Percentiles rank a stretch among this genome's conserved stretches.
Evolutionary conservation across 2,888 invertebrate genomes (phyloP).

Genomic region (Leptinotarsa juncta): DNA sequence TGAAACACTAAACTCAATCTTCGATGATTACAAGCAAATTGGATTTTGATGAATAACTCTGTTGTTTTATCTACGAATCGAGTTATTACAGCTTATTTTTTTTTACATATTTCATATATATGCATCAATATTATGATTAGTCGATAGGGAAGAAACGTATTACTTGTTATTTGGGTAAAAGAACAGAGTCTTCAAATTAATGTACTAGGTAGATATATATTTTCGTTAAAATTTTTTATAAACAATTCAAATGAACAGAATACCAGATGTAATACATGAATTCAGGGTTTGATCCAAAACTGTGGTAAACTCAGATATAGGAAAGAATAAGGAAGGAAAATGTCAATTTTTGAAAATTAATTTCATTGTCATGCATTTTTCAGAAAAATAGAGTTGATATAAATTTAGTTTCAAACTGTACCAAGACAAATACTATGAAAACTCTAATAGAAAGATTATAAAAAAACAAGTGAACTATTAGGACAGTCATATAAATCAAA

Average conservation of each 20-base stretch:
- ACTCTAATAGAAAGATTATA: too few relatives aligned
- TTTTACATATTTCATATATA: neutral
- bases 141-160: neutral
- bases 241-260: neutral
- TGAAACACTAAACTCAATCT: constrained; percentile 29
- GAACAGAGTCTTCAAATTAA: constrained; percentile 55
- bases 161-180: constrained; percentile 50
- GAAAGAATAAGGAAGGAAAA: neutral
- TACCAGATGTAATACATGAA: neutral
- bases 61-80: constrained; percentile 51
- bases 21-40: constrained; percentile 46
- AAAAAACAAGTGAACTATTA: too few relatives aligned
- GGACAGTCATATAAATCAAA: too few relatives aligned
- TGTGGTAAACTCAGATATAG: neutral
- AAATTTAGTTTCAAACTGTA: too few relatives aligned
- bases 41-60: constrained; percentile 50
- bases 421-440: too few relatives aligned
- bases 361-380: too few relatives aligned
- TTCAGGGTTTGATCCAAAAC: neutral
- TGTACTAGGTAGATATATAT: constrained; percentile 43
- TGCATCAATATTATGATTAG: too few relatives aligned
- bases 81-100: neutral
- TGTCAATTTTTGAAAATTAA: neutral
- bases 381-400: too few relatives aligned
- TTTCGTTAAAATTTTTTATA: constrained; percentile 12